A percentile compares a stretch with the other conserved stretches of the same genome.
These are phyloP conservation scores for Cyanoderma ruficeps DNA, from an alignment of 2,113 vertebrate genomes.

Conservation along the genomic window DNA sequence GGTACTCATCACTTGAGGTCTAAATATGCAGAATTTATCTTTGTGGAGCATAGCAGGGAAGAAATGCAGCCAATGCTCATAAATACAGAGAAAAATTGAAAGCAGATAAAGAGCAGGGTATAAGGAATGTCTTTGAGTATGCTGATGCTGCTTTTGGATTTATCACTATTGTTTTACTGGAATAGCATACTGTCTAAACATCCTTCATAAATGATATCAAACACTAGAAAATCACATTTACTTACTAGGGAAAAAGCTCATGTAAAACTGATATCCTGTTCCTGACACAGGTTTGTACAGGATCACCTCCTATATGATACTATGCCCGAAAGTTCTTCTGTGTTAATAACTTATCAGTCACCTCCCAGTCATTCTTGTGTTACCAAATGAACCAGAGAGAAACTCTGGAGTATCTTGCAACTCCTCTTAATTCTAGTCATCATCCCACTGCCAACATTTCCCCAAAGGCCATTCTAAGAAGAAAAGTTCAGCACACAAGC, in stretches of 20 bases:
- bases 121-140: background rate
- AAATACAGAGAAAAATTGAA: background rate
- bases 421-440: background rate
- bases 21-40: constrained; percentile 1
- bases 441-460: background rate
- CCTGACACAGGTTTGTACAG: background rate
- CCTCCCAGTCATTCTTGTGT: background rate
- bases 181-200: background rate
- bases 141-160: background rate
- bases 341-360: background rate
- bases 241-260: background rate
- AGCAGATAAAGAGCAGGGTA: background rate
- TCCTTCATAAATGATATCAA: background rate
- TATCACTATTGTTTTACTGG: background rate
- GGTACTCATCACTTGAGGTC: background rate
- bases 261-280: background rate
- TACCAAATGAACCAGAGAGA: background rate
- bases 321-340: background rate
- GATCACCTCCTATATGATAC: rapidly evolving
- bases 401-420: background rate
- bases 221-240: background rate
- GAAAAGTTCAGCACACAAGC: background rate
- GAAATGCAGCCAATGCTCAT: background rate
- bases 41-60: background rate
- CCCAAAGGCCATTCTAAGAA: background rate